phyloP scores from a whole-genome alignment of 1,140 invertebrate genomes.

The Psix sp. region DNA sequence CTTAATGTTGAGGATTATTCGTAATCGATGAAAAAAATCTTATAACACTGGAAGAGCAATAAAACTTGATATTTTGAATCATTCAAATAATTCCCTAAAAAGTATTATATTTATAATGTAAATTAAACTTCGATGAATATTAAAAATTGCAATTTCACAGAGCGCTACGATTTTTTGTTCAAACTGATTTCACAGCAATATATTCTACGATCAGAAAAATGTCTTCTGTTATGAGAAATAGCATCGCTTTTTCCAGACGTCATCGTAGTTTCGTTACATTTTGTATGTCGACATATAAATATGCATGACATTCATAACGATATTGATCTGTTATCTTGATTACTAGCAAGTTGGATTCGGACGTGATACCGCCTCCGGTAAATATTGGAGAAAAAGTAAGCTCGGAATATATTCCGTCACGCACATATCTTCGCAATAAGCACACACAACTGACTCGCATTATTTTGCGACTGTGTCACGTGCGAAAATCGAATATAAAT shows the following conservation, averaged over 20 bases:
- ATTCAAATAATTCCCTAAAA: too few relatives aligned
- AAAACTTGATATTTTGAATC: too few relatives aligned
- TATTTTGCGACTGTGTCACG: constrained; percentile 18
- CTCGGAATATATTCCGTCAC: constrained; percentile 40
- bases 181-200: too few relatives aligned
- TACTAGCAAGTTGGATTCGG: constrained; percentile 34
- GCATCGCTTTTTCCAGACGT: constrained; percentile 15
- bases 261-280: constrained; percentile 21
- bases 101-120: too few relatives aligned
- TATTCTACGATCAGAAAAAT: too few relatives aligned
- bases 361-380: constrained; percentile 39
- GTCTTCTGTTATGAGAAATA: too few relatives aligned
- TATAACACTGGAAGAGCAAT: too few relatives aligned
- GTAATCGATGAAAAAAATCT: too few relatives aligned
- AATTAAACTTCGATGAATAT: too few relatives aligned
- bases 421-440: constrained; percentile 39
- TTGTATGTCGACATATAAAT: constrained; percentile 29
- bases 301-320: constrained; percentile 37
- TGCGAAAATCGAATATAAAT: constrained; percentile 52
- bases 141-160: too few relatives aligned
- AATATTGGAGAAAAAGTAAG: constrained; percentile 42
- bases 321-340: constrained; percentile 47
- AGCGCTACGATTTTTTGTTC: too few relatives aligned
- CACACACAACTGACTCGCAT: constrained; percentile 6
- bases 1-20: too few relatives aligned